Conservation (phyloP, 2,888 invertebrate species). For the Luffia ferchaultella region DNA sequence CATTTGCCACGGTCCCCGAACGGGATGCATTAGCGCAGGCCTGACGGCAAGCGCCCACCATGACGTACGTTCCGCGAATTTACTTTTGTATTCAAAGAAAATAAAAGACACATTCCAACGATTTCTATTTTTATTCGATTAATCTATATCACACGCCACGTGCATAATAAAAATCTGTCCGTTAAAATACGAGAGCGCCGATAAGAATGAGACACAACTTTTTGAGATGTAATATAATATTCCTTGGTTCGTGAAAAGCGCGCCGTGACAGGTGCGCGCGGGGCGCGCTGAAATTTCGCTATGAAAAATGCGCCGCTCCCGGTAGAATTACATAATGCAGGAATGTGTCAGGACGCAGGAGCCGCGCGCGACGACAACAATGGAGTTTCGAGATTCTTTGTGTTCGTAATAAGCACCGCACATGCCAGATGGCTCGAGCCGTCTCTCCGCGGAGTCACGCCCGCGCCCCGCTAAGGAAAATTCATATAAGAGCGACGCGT, state of each 20-base stretch:
- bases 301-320: conserved; percentile 49
- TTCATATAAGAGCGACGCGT: conserved; percentile 11
- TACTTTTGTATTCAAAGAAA: too few species aligned
- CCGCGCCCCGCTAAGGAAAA: conserved; percentile 12
- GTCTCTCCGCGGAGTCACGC: conserved; percentile 6
- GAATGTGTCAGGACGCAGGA: conserved; percentile 16
- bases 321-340: conserved; percentile 33
- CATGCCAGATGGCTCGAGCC: conserved; percentile 31
- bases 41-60: too few species aligned
- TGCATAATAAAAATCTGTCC: background rate
- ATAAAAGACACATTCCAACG: too few species aligned
- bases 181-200: background rate
- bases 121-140: too few species aligned
- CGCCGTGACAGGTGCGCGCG: conserved; percentile 41
- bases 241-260: conserved; percentile 25
- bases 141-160: too few species aligned
- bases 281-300: conserved; percentile 37
- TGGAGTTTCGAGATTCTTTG: conserved; percentile 46
- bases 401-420: conserved; percentile 44
- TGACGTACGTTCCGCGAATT: too few species aligned
- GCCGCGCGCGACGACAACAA: conserved; percentile 22
- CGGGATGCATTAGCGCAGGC: too few species aligned
- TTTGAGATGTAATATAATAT: conserved; percentile 52
- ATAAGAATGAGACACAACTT: conserved; percentile 20
- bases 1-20: background rate